Evolutionary conservation across 2,113 vertebrate species (phyloP).

Genomic region (Raphicerus campestris): DNA sequence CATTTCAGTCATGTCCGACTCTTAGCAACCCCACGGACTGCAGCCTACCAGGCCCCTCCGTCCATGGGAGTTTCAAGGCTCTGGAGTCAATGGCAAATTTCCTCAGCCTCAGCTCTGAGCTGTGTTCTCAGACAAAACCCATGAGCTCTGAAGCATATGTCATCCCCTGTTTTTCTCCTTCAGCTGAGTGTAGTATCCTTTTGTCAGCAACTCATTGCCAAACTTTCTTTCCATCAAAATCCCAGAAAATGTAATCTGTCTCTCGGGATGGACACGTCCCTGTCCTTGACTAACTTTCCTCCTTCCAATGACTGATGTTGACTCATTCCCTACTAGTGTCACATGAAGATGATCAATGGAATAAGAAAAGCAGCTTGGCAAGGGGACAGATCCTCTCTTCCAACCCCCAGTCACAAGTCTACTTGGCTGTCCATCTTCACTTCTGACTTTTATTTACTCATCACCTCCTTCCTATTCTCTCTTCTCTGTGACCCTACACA

Average conservation of each 20-base stretch:
- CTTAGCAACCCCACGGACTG: too few species aligned
- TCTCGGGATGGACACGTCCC: not conserved
- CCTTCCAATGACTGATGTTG: not conserved
- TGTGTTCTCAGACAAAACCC: not conserved
- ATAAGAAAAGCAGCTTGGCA: not conserved
- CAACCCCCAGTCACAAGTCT: not conserved
- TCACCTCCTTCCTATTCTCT: not conserved
- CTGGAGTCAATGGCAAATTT: not conserved
- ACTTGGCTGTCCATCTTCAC: not conserved
- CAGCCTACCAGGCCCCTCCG: too few species aligned
- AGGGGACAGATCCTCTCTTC: not conserved
- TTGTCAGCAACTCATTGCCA: not conserved
- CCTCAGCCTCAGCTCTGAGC: conserved; percentile 5
- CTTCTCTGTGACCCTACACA: not conserved
- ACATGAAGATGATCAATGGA: not conserved
- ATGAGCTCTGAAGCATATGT: not conserved
- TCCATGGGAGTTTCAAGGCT: not conserved
- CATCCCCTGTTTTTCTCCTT: not conserved
- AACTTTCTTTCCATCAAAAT: not conserved
- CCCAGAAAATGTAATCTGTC: not conserved
- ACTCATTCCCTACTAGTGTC: not conserved
- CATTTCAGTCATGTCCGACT: rapidly evolving
- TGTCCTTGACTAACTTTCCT: not conserved
- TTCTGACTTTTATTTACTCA: not conserved
- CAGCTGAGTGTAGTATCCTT: not conserved